phyloP scores from a whole-genome alignment of 2,113 vertebrate genomes.

The Anas platyrhynchos region DNA sequence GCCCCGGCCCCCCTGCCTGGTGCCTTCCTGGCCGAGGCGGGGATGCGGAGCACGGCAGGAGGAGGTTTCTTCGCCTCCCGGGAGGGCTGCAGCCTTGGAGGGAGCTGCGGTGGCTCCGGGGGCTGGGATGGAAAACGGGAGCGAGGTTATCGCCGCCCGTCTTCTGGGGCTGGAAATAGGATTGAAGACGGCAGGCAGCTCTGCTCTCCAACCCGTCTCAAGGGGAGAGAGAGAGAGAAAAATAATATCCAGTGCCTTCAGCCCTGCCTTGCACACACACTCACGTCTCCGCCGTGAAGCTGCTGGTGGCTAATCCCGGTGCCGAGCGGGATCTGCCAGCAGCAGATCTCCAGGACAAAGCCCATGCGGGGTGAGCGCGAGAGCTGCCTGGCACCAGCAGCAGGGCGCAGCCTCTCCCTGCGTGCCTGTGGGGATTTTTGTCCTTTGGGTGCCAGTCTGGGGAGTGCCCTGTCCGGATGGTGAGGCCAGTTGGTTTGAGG shows the following conservation, averaged over 20 bases:
- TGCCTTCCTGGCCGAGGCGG: background rate
- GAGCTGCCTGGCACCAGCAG: background rate
- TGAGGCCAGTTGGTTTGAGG: rapidly evolving
- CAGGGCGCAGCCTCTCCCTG: background rate
- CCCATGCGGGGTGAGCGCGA: background rate
- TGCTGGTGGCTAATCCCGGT: background rate
- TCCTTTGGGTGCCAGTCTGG: background rate
- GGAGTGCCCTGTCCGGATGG: background rate
- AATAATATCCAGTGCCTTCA: background rate
- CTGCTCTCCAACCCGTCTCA: background rate
- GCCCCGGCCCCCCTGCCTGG: background rate
- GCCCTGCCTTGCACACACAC: background rate
- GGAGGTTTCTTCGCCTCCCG: rapidly evolving
- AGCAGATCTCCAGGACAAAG: background rate
- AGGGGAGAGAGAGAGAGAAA: background rate
- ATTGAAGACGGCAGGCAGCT: background rate
- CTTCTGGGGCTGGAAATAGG: background rate
- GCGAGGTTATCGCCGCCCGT: background rate
- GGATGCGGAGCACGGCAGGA: background rate
- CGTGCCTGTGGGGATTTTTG: background rate
- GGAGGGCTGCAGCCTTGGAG: background rate
- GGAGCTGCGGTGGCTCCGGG: background rate
- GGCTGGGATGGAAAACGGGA: background rate
- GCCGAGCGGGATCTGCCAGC: background rate
- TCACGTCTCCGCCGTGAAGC: rapidly evolving